A percentile compares a stretch with the other conserved stretches of the same genome.
phyloP scores from a whole-genome alignment of 1,140 invertebrate genomes.

The Gryllus bimaculatus region DNA sequence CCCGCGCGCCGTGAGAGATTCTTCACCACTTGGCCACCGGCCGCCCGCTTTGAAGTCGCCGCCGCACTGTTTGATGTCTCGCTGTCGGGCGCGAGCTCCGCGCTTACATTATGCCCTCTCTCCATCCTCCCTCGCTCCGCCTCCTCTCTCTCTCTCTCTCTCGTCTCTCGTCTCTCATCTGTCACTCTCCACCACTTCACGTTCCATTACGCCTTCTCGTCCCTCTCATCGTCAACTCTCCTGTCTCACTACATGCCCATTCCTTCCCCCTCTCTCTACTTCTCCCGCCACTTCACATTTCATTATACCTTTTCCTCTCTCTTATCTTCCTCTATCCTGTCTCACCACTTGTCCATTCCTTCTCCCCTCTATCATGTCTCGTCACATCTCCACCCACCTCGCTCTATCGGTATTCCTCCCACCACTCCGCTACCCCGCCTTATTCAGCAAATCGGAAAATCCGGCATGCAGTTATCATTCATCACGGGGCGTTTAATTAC shows the following conservation, averaged over 20 bases:
- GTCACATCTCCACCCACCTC: too few relatives aligned
- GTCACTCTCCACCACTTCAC: background rate
- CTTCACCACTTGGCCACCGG: too few relatives aligned
- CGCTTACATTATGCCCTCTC: too few relatives aligned
- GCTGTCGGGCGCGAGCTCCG: too few relatives aligned
- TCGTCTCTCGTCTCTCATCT: background rate
- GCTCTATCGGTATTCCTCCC: background rate
- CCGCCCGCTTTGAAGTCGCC: too few relatives aligned
- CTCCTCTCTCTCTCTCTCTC: background rate
- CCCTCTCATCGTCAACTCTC: background rate
- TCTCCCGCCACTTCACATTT: background rate
- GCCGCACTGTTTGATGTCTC: too few relatives aligned
- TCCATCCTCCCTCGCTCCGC: background rate
- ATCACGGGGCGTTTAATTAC: background rate
- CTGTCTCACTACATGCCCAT: too few relatives aligned
- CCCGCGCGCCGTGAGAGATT: too few relatives aligned
- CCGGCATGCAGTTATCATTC: background rate
- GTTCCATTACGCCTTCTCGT: background rate
- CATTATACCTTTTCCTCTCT: background rate
- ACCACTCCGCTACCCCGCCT: background rate
- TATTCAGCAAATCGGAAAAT: background rate
- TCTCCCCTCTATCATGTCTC: too few relatives aligned
- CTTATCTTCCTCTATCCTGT: background rate
- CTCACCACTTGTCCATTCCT: too few relatives aligned
- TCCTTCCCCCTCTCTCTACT: background rate